A percentile compares a stretch with the other conserved stretches of the same genome.
phyloP scores from a whole-genome alignment of 2,888 invertebrate genomes.

The Leptinotarsa tumamoca region DNA sequence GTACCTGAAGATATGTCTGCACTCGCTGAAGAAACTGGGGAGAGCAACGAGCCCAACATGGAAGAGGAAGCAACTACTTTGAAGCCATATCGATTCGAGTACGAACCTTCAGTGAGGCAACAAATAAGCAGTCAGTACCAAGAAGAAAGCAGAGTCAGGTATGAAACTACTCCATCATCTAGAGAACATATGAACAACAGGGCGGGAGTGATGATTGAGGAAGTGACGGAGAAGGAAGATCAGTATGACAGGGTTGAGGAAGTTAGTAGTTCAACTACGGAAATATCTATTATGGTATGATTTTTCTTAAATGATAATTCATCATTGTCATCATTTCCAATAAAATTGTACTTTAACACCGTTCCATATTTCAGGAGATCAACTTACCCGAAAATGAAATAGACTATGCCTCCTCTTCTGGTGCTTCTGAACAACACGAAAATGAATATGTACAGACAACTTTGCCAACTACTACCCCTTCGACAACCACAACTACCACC shows the following conservation, averaged over 20 bases:
- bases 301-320: background rate
- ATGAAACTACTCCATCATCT: background rate
- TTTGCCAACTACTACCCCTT: slow-evolving; percentile 52
- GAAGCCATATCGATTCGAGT: slow-evolving; percentile 35
- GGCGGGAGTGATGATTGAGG: slow-evolving; percentile 22
- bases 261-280: slow-evolving; percentile 1
- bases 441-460: slow-evolving; percentile 42
- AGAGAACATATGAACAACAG: background rate
- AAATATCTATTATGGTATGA: slow-evolving; percentile 19
- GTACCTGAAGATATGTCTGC: slow-evolving; percentile 1
- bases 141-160: background rate
- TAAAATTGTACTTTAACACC: background rate
- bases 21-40: slow-evolving; percentile 26
- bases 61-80: slow-evolving; percentile 26
- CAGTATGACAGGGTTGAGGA: background rate
- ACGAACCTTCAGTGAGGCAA: slow-evolving; percentile 21
- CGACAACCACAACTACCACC: slow-evolving; percentile 56
- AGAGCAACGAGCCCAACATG: slow-evolving; percentile 28
- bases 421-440: slow-evolving; percentile 35
- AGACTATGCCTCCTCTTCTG: slow-evolving; percentile 54
- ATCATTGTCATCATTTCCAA: no score
- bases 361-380: slow-evolving; percentile 35
- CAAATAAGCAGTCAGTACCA: slow-evolving; percentile 7
- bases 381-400: slow-evolving; percentile 61
- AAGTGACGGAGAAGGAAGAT: slow-evolving; percentile 12